A percentile compares a stretch with the other conserved stretches of the same genome.
phyloP scores from a whole-genome alignment of 2,113 vertebrate species.

The Fulica atra region DNA sequence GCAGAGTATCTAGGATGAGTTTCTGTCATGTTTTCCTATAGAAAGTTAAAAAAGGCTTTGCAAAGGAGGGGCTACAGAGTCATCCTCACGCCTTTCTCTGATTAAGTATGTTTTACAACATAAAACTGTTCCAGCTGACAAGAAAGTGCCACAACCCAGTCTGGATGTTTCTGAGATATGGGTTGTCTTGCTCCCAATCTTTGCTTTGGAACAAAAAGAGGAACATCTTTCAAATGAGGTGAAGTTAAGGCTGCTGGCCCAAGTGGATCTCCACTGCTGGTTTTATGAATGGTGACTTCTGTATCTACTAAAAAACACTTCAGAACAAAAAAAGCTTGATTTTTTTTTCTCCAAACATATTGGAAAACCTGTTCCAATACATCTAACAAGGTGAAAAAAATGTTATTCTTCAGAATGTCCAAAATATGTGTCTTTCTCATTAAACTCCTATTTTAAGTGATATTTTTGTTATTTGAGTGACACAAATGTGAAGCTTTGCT shows the following conservation, averaged over 20 bases:
- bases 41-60: neutral
- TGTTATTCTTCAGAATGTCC: neutral
- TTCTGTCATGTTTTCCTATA: neutral
- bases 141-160: neutral
- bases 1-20: neutral
- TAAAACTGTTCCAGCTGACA: neutral
- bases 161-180: no score
- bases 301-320: neutral
- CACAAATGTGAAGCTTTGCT: neutral
- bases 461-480: neutral
- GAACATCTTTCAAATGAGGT: neutral
- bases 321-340: neutral
- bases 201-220: neutral
- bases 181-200: neutral
- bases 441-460: neutral
- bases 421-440: neutral
- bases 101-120: neutral
- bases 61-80: neutral
- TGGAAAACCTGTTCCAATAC: neutral
- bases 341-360: neutral
- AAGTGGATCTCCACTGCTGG: neutral
- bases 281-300: neutral
- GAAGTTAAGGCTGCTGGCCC: neutral
- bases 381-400: neutral
- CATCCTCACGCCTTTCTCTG: neutral